Base-by-base conservation (phyloP, 2,888 invertebrate species). In the Poecilobothrus nobilitatus region DNA sequence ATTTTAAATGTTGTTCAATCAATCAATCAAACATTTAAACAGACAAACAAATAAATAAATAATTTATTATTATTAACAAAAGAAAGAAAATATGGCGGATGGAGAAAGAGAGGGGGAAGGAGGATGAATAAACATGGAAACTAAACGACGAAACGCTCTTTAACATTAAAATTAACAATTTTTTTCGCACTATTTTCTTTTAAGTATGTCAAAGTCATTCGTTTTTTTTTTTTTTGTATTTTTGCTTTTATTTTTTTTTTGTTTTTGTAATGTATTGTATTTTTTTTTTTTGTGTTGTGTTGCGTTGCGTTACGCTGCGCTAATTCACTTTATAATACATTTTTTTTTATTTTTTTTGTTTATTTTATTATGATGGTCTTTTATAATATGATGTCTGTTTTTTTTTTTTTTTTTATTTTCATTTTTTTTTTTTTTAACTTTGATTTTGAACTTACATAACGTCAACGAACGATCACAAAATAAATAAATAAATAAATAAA, bases 391-490 rank as follows among this genome's bases (percentile, higher is more conserved):
- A 37, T 12, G 37, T 53, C 15, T 53, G 53, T 53, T 53, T 12
- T 53, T 53, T 53, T 18, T 1, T 53, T 53, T 53, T 15, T 53
- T 53, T 53, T 53, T 53, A 18, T 53, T 27, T 53, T 53, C 53
- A 44, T 44, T 44, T 15, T 44, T 44, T 3, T 44, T 44, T 44
- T 44, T 44, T 10, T 44, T 44, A 12, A 12, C 15, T 12, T 53
- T 53, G 53, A 15, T 53, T 53, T 53, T 53, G 53, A 53, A 53
- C 53, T 53, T 53, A 53, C 53, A 15, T 53, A 53, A 53, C 53
- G 7, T 53, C 53, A 53, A 18, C 18, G 53, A 53, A 15, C 53
- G 18, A 37, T 37, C 12, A 37, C 37, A 37, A 37, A 2, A 37
- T 8, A 34, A 34, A 34, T 7, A 8, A 34, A 34, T 7, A 34